A percentile compares a stretch with the other conserved stretches of the same genome.
phyloP scores from a whole-genome alignment of 2,888 invertebrate genomes.

The Tetragonula carbonaria region DNA sequence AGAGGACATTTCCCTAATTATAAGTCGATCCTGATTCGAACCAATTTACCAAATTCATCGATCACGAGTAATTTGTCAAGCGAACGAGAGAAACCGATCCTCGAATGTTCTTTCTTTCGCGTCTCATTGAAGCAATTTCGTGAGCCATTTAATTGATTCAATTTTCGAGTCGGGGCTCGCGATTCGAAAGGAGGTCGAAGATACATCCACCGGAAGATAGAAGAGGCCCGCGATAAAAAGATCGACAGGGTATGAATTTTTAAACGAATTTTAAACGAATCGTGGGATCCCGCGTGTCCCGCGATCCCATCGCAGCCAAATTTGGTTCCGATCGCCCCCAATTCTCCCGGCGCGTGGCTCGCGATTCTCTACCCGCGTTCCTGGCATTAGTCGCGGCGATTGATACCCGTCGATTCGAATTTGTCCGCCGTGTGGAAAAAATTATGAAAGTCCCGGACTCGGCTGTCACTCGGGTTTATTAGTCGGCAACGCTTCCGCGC shows the following conservation, averaged over 20 bases:
- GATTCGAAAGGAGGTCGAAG: conserved; percentile 11
- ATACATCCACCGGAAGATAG: neutral
- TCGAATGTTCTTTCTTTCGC: neutral
- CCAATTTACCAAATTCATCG: no score
- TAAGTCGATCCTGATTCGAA: no score
- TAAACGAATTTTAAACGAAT: conserved; percentile 65
- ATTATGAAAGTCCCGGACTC: conserved; percentile 61
- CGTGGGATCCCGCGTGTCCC: conserved; percentile 44
- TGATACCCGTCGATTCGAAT: conserved; percentile 68
- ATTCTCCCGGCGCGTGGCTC: conserved; percentile 32
- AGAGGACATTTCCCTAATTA: no score
- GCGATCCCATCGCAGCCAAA: conserved; percentile 70
- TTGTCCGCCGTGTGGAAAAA: conserved; percentile 66
- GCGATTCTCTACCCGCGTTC: conserved; percentile 66
- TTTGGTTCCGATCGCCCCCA: conserved; percentile 63
- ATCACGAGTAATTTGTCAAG: no score
- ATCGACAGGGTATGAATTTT: conserved; percentile 66
- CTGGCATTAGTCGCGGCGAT: conserved; percentile 67
- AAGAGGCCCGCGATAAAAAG: conserved; percentile 51
- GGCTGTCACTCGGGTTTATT: conserved; percentile 52
- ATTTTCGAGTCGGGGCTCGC: neutral
- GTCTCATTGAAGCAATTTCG: no score
- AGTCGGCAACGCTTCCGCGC: conserved; percentile 37
- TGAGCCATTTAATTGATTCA: conserved; percentile 6
- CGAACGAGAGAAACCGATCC: neutral